Evolutionary conservation across 2,113 vertebrate genomes (phyloP).

Genomic region (Perognathus longimembris): DNA sequence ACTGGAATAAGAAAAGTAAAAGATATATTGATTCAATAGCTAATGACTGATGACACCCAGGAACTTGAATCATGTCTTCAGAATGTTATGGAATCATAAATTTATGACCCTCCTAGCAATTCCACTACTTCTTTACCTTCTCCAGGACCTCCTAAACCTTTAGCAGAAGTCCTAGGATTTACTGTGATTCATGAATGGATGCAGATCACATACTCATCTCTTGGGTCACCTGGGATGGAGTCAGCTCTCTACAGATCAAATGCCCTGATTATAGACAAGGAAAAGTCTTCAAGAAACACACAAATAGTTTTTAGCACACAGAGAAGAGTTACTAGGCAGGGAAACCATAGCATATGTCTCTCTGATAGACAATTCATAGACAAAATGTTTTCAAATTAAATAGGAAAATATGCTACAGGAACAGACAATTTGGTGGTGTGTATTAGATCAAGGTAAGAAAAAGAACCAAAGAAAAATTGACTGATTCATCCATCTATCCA

Average conservation of each 20-base stretch:
- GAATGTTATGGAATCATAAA: background rate
- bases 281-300: background rate
- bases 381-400: background rate
- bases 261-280: background rate
- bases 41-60: background rate
- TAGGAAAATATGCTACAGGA: background rate
- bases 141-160: background rate
- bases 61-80: background rate
- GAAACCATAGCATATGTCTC: background rate
- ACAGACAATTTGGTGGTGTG: background rate
- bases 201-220: background rate
- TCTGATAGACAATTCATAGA: background rate
- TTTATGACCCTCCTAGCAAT: background rate
- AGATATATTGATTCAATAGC: background rate
- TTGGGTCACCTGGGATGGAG: background rate
- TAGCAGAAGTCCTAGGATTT: background rate
- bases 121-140: background rate
- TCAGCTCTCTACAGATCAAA: background rate
- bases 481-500: background rate
- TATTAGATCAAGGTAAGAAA: background rate
- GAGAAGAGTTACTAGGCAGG: background rate
- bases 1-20: background rate
- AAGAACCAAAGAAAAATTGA: background rate
- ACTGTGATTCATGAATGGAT: background rate
- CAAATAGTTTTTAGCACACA: background rate